A percentile compares a stretch with the other conserved stretches of the same genome.
These are phyloP conservation scores for Hassar affinis DNA, from an alignment of 2,113 vertebrate species.

Conservation along the genomic window DNA sequence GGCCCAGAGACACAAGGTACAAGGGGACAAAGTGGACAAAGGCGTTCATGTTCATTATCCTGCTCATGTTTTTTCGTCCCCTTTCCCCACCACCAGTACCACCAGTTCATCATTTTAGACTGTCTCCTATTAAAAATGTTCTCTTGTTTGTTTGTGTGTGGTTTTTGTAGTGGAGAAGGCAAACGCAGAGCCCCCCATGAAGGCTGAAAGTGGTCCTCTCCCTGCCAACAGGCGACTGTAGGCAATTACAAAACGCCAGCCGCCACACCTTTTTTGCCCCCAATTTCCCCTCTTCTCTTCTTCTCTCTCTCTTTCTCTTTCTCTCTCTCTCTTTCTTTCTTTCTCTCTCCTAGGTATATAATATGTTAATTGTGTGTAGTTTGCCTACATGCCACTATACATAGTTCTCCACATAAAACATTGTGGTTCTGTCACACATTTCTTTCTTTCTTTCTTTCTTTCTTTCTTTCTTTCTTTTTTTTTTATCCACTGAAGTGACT, in stretches of 20 bases:
- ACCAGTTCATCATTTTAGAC: conserved; percentile 61
- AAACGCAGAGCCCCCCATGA: conserved; percentile 98
- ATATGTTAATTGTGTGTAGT: conserved; percentile 23
- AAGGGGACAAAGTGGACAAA: neutral
- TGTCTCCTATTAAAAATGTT: conserved; percentile 90
- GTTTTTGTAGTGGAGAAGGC: conserved; percentile 99
- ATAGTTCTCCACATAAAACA: conserved; percentile 11
- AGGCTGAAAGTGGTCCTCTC: conserved; percentile 99
- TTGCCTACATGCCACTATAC: conserved; percentile 29
- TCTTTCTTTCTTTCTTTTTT: neutral
- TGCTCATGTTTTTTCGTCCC: conserved; percentile 71
- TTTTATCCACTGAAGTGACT: neutral
- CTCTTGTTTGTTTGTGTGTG: conserved; percentile 99
- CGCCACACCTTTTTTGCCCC: conserved; percentile 75
- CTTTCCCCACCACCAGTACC: neutral
- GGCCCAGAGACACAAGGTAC: conserved; percentile 48
- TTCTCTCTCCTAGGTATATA: conserved; percentile 24
- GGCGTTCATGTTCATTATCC: conserved; percentile 49
- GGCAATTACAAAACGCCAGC: conserved; percentile 95
- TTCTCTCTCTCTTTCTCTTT: neutral
- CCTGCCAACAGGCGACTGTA: conserved; percentile 98
- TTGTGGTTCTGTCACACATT: conserved; percentile 38
- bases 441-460: neutral
- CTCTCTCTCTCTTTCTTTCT: conserved; percentile 44
- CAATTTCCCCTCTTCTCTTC: neutral